These are phyloP conservation scores for Cyprinella venusta DNA, from an alignment of 2,797 vertebrate species.

Conservation along the genomic window DNA sequence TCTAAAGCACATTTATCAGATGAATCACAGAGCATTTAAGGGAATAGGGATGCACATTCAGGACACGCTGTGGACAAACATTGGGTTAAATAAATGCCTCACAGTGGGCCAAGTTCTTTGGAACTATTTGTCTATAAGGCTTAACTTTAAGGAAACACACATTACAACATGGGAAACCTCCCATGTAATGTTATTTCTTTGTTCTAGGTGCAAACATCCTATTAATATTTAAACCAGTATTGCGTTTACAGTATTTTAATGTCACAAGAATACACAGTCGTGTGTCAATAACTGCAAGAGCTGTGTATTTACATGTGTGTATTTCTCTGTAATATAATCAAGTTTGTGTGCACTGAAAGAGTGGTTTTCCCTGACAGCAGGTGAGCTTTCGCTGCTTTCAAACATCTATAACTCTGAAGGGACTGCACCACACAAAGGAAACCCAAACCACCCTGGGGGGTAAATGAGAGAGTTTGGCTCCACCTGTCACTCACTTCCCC, in stretches of 20 bases:
- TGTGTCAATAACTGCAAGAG: background rate
- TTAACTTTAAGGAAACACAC: slow-evolving; percentile 28
- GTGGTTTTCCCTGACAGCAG: slow-evolving; percentile 21
- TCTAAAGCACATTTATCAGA: slow-evolving; percentile 1
- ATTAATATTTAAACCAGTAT: background rate
- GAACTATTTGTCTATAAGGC: slow-evolving; percentile 37
- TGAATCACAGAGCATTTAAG: slow-evolving; percentile 1
- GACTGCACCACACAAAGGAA: slow-evolving; percentile 43
- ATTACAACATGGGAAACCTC: slow-evolving; percentile 4
- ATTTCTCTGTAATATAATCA: slow-evolving; percentile 18
- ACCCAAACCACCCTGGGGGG: slow-evolving; percentile 31
- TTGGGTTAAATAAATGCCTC: slow-evolving; percentile 15
- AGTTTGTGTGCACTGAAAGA: slow-evolving; percentile 4
- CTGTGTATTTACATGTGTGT: slow-evolving; percentile 11
- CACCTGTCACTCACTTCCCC: slow-evolving; percentile 15
- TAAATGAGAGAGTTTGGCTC: slow-evolving; percentile 32
- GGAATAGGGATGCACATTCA: slow-evolving; percentile 15
- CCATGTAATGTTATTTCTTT: background rate
- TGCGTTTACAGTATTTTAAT: background rate
- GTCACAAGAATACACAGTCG: background rate
- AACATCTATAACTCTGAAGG: background rate
- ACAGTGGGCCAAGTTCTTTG: background rate
- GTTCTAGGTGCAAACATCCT: background rate
- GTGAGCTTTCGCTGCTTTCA: slow-evolving; percentile 17
- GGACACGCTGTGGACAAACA: slow-evolving; percentile 18